These are phyloP conservation scores for Danaus plexippus DNA, from an alignment of 1,140 invertebrate species.

Conservation along the genomic window DNA sequence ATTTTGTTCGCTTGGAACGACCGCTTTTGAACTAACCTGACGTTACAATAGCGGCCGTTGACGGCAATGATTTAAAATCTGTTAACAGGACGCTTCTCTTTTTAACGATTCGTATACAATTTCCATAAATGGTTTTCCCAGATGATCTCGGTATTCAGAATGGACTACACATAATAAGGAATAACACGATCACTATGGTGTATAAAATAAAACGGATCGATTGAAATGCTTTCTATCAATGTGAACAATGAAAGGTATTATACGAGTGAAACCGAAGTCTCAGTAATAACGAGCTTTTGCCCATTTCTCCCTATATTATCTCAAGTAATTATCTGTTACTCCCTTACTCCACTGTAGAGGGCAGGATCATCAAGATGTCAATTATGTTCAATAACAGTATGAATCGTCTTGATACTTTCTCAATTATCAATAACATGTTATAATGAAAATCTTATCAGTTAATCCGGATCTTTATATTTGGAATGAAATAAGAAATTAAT, in stretches of 20 bases:
- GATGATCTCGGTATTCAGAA: constrained; percentile 53
- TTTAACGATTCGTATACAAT: constrained; percentile 70
- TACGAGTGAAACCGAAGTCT: constrained; percentile 48
- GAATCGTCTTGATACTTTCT: constrained; percentile 21
- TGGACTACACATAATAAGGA: constrained; percentile 50
- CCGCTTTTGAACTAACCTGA: constrained; percentile 69
- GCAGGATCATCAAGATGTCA: constrained; percentile 33
- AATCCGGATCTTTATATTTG: constrained; percentile 6
- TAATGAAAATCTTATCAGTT: neutral
- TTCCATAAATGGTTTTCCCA: constrained; percentile 65
- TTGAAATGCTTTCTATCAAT: constrained; percentile 21
- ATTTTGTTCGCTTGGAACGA: constrained; percentile 67
- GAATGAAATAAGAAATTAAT: too few species aligned
- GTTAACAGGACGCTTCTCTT: constrained; percentile 70
- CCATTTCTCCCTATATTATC: constrained; percentile 50
- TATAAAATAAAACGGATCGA: constrained; percentile 20
- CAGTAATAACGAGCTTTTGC: constrained; percentile 45
- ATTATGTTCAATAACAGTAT: constrained; percentile 28
- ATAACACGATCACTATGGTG: constrained; percentile 31
- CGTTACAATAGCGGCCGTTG: constrained; percentile 63
- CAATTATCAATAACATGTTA: constrained; percentile 1
- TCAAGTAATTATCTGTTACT: constrained; percentile 53
- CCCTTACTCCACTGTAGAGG: constrained; percentile 22
- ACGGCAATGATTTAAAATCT: constrained; percentile 72
- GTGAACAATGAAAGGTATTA: constrained; percentile 47